These are phyloP conservation scores for Kryptolebias marmoratus DNA, from an alignment of 2,113 vertebrate genomes.

Conservation along the genomic window DNA sequence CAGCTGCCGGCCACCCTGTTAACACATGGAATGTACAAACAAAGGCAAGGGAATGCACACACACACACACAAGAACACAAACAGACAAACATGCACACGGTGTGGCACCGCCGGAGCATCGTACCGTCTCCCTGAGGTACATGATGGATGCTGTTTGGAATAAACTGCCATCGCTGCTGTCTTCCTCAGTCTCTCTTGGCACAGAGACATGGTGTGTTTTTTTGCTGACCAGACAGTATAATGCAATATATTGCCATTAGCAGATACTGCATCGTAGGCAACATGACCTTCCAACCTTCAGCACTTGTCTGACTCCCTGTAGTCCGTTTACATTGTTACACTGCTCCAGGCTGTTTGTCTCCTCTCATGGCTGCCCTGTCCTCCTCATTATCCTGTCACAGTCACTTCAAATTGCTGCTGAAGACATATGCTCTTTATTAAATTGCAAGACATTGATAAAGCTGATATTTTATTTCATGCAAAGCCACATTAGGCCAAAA, in stretches of 20 bases:
- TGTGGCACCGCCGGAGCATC: slow-evolving; percentile 28
- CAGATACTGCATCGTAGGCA: slow-evolving; percentile 63
- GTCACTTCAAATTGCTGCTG: slow-evolving; percentile 15
- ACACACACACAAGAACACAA: slow-evolving; percentile 18
- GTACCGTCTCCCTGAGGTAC: slow-evolving; percentile 33
- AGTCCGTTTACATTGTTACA: slow-evolving; percentile 58
- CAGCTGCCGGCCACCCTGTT: slow-evolving; percentile 66
- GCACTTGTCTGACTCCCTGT: slow-evolving; percentile 55
- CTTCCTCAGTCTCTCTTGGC: slow-evolving; percentile 63
- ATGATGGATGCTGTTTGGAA: slow-evolving; percentile 40
- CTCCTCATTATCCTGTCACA: slow-evolving; percentile 32
- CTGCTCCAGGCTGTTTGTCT: slow-evolving; percentile 39
- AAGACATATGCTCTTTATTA: slow-evolving; percentile 30
- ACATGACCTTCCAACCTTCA: slow-evolving; percentile 72
- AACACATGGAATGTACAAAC: slow-evolving; percentile 69
- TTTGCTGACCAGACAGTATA: slow-evolving; percentile 73
- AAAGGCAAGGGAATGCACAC: slow-evolving; percentile 47
- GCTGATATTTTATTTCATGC: slow-evolving; percentile 26
- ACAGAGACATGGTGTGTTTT: slow-evolving; percentile 50
- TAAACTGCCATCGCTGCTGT: slow-evolving; percentile 65
- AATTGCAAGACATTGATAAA: slow-evolving; percentile 7
- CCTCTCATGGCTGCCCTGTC: slow-evolving; percentile 25
- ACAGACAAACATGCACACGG: slow-evolving; percentile 22
- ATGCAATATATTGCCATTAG: slow-evolving; percentile 73
- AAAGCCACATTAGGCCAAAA: not conserved